These are phyloP conservation scores for Hippolais icterina DNA, from an alignment of 2,113 vertebrate species.

Conservation along the genomic window DNA sequence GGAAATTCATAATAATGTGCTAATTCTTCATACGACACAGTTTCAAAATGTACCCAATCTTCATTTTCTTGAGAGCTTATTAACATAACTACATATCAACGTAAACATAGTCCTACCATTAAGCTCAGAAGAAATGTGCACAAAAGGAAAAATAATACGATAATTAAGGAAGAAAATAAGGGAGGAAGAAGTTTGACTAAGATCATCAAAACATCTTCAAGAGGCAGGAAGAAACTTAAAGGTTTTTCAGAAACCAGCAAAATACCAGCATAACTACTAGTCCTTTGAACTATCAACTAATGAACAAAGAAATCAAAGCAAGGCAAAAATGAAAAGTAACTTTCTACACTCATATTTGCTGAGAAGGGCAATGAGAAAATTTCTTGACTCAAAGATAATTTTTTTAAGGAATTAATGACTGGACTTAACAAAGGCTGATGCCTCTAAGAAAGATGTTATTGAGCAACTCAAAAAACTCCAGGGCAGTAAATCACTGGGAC, in stretches of 20 bases:
- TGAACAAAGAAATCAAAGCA: background rate
- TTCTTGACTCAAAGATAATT: constrained; percentile 42
- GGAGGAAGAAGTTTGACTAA: background rate
- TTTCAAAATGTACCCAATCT: background rate
- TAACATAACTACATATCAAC: background rate
- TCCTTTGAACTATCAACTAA: background rate
- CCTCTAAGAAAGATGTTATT: constrained; percentile 34
- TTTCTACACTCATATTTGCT: background rate
- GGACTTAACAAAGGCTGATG: constrained; percentile 50
- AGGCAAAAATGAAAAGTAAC: background rate
- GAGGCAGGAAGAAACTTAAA: background rate
- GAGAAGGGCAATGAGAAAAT: background rate
- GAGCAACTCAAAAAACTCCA: constrained; percentile 29
- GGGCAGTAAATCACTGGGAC: constrained; percentile 64
- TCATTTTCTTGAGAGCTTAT: background rate
- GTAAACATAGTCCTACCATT: background rate
- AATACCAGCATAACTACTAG: background rate
- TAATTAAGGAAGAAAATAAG: background rate
- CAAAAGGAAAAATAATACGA: background rate
- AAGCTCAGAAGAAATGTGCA: background rate
- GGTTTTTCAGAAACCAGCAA: background rate
- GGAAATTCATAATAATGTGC: background rate
- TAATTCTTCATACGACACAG: background rate
- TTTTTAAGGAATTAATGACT: constrained; percentile 26
- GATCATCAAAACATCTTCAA: background rate